phyloP scores from a whole-genome alignment of 1,140 invertebrate genomes.

The Drosophila pectinifera region DNA sequence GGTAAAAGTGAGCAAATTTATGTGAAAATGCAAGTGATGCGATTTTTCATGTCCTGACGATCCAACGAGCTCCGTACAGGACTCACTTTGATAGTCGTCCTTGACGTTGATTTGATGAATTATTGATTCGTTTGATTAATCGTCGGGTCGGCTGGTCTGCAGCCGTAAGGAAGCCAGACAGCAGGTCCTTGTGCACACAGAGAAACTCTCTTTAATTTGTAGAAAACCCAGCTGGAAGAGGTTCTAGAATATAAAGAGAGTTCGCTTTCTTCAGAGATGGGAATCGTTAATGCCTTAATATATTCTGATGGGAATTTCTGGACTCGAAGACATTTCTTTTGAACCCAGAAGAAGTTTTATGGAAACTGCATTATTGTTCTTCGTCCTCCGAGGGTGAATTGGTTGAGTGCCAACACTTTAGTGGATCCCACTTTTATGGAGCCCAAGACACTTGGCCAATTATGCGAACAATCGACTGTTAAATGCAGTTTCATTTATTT shows the following conservation, averaged over 20 bases:
- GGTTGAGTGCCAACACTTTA: slow-evolving; percentile 28
- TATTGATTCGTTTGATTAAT: slow-evolving; percentile 81
- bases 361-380: neutral
- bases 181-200: slow-evolving; percentile 1
- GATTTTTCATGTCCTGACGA: slow-evolving; percentile 59
- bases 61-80: neutral
- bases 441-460: slow-evolving; percentile 42
- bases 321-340: too few species aligned
- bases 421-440: slow-evolving; percentile 44
- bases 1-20: slow-evolving; percentile 63
- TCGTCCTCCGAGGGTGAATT: neutral
- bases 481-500: slow-evolving; percentile 65
- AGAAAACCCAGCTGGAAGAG: neutral
- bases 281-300: neutral
- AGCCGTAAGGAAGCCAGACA: neutral
- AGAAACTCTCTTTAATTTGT: neutral
- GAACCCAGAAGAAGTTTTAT: fast-evolving
- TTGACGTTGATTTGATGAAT: slow-evolving; percentile 77
- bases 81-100: slow-evolving; percentile 38
- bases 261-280: too few species aligned
- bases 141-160: slow-evolving; percentile 34
- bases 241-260: neutral
- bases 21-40: slow-evolving; percentile 76
- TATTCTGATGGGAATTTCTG: too few species aligned
- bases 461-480: slow-evolving; percentile 59